Evolutionary conservation across 2,113 vertebrate genomes (phyloP).

Genomic region (Etheostoma spectabile): DNA sequence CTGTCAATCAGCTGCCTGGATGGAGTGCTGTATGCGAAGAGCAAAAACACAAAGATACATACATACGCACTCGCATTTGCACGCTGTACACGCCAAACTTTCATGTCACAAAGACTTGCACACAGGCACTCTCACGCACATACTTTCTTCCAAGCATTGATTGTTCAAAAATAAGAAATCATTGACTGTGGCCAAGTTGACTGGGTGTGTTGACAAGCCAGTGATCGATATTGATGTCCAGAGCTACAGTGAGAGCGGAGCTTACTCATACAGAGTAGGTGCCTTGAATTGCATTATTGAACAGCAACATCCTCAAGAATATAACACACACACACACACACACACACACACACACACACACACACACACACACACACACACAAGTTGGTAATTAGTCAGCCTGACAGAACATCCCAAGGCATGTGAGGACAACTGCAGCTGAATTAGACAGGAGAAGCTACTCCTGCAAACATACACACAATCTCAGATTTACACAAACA

Average conservation of each 20-base stretch:
- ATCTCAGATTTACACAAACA: conserved; percentile 60
- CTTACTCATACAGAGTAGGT: conserved; percentile 41
- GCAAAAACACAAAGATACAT: conserved; percentile 43
- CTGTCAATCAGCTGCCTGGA: conserved; percentile 71
- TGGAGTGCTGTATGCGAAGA: conserved; percentile 24
- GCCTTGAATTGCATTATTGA: conserved; percentile 53
- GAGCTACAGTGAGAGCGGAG: conserved; percentile 37
- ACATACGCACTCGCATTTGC: conserved; percentile 10
- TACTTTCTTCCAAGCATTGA: conserved; percentile 38
- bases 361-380: conserved; percentile 15
- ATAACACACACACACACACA: conserved; percentile 9
- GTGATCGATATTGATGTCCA: conserved; percentile 67
- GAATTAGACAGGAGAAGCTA: conserved; percentile 71
- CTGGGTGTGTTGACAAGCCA: conserved; percentile 52
- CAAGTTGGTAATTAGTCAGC: conserved; percentile 77
- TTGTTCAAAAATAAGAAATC: conserved; percentile 70
- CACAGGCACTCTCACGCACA: not conserved
- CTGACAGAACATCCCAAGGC: conserved; percentile 75
- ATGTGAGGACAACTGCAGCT: conserved; percentile 74
- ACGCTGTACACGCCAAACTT: not conserved
- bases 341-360: conserved; percentile 11
- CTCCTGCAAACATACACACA: conserved; percentile 65
- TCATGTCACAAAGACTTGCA: conserved; percentile 5
- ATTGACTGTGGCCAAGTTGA: conserved; percentile 61
- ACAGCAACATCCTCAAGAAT: not conserved